Conservation (phyloP, 2,797 vertebrate genomes). For the Sebastes umbrosus region DNA sequence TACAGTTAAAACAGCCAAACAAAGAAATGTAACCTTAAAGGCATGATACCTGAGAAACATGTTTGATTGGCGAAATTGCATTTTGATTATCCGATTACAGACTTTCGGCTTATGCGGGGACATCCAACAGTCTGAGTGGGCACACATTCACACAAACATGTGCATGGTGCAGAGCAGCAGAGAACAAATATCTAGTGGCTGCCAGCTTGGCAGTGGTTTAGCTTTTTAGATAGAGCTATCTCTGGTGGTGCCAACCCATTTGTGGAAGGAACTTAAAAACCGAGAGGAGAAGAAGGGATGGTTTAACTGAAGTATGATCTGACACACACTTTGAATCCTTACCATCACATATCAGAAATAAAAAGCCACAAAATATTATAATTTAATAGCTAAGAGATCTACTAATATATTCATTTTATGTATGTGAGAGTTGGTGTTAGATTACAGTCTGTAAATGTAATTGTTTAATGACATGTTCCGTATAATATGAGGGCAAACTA, state of each 20-base stretch:
- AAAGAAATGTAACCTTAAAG: constrained; percentile 9
- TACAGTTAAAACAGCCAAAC: constrained; percentile 27
- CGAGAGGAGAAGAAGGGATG: background rate
- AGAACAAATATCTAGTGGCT: constrained; percentile 62
- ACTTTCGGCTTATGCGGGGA: constrained; percentile 26
- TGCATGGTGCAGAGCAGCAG: constrained; percentile 64
- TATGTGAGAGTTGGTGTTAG: background rate
- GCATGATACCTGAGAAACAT: constrained; percentile 32
- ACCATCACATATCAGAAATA: background rate
- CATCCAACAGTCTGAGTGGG: constrained; percentile 66
- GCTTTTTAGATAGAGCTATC: constrained; percentile 57
- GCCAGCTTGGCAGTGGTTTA: constrained; percentile 73
- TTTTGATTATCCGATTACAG: constrained; percentile 57
- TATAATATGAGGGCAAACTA: background rate
- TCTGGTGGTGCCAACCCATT: constrained; percentile 61
- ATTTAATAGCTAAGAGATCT: background rate
- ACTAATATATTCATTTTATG: background rate
- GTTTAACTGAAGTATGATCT: constrained; percentile 24
- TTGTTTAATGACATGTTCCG: background rate
- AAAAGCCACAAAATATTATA: background rate
- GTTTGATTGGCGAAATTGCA: constrained; percentile 37
- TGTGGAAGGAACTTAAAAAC: constrained; percentile 59
- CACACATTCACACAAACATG: constrained; percentile 66
- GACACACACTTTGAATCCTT: constrained; percentile 19
- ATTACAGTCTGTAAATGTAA: constrained; percentile 5